Percentiles rank a stretch among this genome's conserved stretches.
These are phyloP conservation scores for Dione juno DNA, from an alignment of 2,888 invertebrate species.

Conservation along the genomic window DNA sequence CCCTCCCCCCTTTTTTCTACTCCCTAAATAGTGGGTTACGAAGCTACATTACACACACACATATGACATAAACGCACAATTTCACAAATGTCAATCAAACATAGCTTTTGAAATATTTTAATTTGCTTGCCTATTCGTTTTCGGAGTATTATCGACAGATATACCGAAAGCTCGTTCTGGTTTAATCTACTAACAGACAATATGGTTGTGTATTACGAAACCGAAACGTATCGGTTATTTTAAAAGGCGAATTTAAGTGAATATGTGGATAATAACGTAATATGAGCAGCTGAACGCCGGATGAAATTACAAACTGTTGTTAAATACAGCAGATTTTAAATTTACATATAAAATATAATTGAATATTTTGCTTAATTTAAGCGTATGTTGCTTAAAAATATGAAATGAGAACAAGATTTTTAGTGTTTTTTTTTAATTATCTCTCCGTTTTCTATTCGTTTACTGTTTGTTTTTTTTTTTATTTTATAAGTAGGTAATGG, in stretches of 20 bases:
- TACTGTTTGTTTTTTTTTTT: no score
- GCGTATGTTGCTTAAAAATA: background rate
- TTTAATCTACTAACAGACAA: slow-evolving; percentile 32
- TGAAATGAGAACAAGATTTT: no score
- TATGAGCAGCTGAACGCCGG: slow-evolving; percentile 13
- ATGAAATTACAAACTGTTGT: slow-evolving; percentile 13
- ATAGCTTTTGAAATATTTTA: background rate
- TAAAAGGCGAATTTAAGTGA: slow-evolving; percentile 32
- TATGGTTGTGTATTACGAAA: slow-evolving; percentile 30
- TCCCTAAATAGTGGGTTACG: no score
- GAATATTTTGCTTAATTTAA: background rate
- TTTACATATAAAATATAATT: slow-evolving; percentile 10
- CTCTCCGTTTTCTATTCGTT: no score
- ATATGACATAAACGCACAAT: no score
- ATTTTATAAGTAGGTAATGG: no score
- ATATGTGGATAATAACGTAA: slow-evolving; percentile 26
- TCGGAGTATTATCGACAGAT: background rate
- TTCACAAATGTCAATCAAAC: background rate
- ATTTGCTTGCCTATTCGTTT: slow-evolving; percentile 3
- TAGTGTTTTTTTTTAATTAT: no score
- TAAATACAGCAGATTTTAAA: slow-evolving; percentile 15
- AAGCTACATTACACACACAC: no score
- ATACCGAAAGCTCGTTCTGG: slow-evolving; percentile 7
- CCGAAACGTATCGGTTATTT: slow-evolving; percentile 34
- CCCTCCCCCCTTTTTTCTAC: no score